Conservation (phyloP, 2,113 vertebrate genomes). For the Crypturellus undulatus region DNA sequence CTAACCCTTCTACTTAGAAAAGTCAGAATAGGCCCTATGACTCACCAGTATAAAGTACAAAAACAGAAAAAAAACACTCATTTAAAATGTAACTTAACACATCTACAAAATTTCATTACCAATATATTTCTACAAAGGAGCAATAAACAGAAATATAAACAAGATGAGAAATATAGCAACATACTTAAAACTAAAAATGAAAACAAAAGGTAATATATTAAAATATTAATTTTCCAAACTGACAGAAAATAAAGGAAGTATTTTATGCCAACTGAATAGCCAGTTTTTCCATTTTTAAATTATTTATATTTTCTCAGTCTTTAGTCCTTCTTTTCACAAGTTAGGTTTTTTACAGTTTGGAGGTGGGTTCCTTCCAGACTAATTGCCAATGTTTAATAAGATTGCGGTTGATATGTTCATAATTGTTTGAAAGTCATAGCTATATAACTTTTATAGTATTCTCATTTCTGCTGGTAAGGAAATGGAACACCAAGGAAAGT, state of each 20-base stretch:
- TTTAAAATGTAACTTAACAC: background rate
- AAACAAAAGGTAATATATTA: background rate
- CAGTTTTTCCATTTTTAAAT: constrained; percentile 10
- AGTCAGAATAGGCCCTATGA: background rate
- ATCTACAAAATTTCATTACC: background rate
- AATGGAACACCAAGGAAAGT: background rate
- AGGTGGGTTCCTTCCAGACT: background rate
- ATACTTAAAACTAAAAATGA: background rate
- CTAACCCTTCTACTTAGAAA: constrained; percentile 24
- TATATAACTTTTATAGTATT: background rate
- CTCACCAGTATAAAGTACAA: background rate
- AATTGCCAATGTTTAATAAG: background rate
- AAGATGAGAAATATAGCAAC: background rate
- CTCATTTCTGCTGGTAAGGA: background rate
- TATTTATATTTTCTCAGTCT: constrained; percentile 33
- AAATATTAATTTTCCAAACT: background rate
- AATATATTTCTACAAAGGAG: background rate
- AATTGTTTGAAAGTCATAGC: background rate
- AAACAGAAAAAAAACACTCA: background rate
- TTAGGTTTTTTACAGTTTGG: background rate
- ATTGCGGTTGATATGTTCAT: background rate
- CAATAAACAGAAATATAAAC: background rate
- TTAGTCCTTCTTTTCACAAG: background rate
- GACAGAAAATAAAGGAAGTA: background rate
- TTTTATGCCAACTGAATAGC: constrained; percentile 6